Conservation (phyloP, 2,113 vertebrate genomes). For the Entosphenus tridentatus region DNA sequence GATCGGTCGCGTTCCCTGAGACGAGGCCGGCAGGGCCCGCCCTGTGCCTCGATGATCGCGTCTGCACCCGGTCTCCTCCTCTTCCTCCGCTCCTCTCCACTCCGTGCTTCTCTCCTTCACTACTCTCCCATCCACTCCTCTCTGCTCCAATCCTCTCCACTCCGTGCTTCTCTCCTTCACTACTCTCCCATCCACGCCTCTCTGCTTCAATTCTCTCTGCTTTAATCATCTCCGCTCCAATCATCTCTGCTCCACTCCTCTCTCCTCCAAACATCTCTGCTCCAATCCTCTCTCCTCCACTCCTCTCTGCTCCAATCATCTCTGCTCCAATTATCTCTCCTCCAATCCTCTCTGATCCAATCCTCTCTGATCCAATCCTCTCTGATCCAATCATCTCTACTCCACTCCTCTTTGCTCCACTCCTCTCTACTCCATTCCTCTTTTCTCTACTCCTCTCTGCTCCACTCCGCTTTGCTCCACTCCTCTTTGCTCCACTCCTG, state of each 20-base stretch:
- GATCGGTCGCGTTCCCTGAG: too few relatives aligned
- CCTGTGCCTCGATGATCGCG: too few relatives aligned
- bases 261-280: background rate
- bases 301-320: background rate
- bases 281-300: background rate
- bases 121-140: too few relatives aligned
- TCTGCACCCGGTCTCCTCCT: too few relatives aligned
- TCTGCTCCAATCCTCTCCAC: too few relatives aligned
- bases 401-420: background rate
- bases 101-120: too few relatives aligned
- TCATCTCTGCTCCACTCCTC: background rate
- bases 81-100: too few relatives aligned
- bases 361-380: background rate
- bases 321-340: background rate
- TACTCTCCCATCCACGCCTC: too few relatives aligned
- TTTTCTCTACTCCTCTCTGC: background rate
- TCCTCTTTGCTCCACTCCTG: background rate
- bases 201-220: too few relatives aligned
- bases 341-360: background rate
- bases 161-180: too few relatives aligned
- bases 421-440: background rate
- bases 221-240: background rate
- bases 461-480: background rate
- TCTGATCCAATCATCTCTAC: background rate
- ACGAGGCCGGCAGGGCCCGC: too few relatives aligned